These are phyloP conservation scores for Entomobrya proxima DNA, from an alignment of 2,888 invertebrate species.

Conservation along the genomic window DNA sequence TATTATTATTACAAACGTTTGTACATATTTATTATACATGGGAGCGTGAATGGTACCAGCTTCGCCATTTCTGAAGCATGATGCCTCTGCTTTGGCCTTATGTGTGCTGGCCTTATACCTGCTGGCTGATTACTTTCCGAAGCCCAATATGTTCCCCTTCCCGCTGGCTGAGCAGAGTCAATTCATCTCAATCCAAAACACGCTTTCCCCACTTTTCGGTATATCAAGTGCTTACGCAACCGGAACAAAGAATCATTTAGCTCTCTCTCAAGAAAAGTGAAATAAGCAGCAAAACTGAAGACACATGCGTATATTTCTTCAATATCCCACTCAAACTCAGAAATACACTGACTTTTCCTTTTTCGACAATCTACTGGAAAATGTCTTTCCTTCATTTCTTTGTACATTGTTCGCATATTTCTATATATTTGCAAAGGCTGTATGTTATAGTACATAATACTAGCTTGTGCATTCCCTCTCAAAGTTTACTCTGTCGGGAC, in stretches of 20 bases:
- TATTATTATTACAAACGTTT: not conserved
- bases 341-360: conserved; percentile 53
- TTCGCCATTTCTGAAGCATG: no score
- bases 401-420: not conserved
- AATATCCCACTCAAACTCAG: not conserved
- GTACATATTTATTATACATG: conserved; percentile 15
- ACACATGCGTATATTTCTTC: not conserved
- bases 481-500: not conserved
- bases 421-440: not conserved
- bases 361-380: conserved; percentile 39
- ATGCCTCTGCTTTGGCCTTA: not conserved
- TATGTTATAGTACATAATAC: no score
- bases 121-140: conserved; percentile 63
- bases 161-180: conserved; percentile 48
- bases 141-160: conserved; percentile 51
- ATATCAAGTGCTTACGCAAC: conserved; percentile 64
- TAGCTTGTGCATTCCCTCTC: no score
- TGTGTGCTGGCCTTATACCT: conserved; percentile 2
- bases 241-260: conserved; percentile 64
- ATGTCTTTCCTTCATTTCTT: conserved; percentile 35
- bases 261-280: conserved; percentile 44
- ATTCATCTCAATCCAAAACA: conserved; percentile 68
- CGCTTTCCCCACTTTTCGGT: conserved; percentile 66
- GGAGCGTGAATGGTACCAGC: no score
- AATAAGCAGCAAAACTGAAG: conserved; percentile 2